These are phyloP conservation scores for Forbesichthys agassizii DNA, from an alignment of 2,113 vertebrate species.

Conservation along the genomic window DNA sequence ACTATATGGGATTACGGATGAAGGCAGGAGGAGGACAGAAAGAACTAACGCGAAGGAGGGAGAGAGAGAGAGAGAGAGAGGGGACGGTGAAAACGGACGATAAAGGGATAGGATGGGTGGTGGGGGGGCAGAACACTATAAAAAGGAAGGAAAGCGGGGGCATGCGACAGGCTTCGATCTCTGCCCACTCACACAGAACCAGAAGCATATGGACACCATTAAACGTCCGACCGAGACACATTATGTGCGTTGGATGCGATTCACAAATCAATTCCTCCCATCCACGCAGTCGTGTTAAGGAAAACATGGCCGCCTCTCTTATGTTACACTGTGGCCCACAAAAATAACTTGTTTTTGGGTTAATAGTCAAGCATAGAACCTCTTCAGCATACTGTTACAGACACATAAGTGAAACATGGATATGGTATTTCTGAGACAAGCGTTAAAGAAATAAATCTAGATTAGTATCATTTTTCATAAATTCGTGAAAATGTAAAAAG, in stretches of 20 bases:
- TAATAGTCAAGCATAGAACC: too few species aligned
- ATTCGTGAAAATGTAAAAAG: too few species aligned
- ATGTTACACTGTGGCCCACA: too few species aligned
- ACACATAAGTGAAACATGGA: too few species aligned
- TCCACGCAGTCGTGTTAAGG: not conserved
- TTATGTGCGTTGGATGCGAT: not conserved
- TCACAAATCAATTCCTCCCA: not conserved
- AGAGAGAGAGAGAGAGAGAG: not conserved
- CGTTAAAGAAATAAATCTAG: too few species aligned
- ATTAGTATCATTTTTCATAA: too few species aligned
- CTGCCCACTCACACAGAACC: slow-evolving; percentile 20
- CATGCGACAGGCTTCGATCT: slow-evolving; percentile 19
- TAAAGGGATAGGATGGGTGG: not conserved
- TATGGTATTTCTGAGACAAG: too few species aligned
- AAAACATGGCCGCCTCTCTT: not conserved
- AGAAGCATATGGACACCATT: slow-evolving; percentile 13
- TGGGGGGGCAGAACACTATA: slow-evolving; percentile 1
- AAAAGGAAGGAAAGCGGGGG: slow-evolving; percentile 26
- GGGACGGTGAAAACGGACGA: not conserved
- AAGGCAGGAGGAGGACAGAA: not conserved
- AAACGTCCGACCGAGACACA: not conserved
- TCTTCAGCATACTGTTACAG: too few species aligned
- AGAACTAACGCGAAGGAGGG: not conserved
- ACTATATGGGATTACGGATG: not conserved
- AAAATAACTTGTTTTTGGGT: too few species aligned